Evolutionary conservation across 2,113 vertebrate genomes (phyloP).

Genomic region (Oncorhynchus tshawytscha): DNA sequence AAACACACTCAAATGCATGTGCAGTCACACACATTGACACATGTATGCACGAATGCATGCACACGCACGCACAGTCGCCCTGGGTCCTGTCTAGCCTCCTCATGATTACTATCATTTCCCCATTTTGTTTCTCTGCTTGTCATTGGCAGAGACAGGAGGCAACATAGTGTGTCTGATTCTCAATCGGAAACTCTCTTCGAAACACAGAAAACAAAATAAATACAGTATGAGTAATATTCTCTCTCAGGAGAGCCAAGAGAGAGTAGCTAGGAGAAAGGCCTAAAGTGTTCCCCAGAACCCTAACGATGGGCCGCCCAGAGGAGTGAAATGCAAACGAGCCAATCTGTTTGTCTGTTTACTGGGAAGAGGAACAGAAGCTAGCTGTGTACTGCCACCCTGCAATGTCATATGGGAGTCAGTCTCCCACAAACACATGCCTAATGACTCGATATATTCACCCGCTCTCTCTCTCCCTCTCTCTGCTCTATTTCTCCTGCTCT

Average conservation of each 20-base stretch:
- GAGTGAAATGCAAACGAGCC: conserved; percentile 91
- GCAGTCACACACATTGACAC: background rate
- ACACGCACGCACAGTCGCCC: background rate
- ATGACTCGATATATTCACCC: conserved; percentile 95
- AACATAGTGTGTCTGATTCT: background rate
- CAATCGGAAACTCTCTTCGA: background rate
- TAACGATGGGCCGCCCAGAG: conserved; percentile 76
- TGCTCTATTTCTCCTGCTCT: conserved; percentile 3
- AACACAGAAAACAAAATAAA: conserved; percentile 15
- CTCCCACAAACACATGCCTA: conserved; percentile 96
- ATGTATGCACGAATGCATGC: background rate
- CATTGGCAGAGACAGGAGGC: background rate
- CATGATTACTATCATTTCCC: background rate
- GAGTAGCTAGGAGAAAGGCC: conserved; percentile 21
- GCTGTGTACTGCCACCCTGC: conserved; percentile 63
- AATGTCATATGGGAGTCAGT: conserved; percentile 93
- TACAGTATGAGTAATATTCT: conserved; percentile 24
- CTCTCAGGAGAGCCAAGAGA: conserved; percentile 24
- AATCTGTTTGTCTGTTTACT: conserved; percentile 98
- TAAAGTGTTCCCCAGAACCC: conserved; percentile 38
- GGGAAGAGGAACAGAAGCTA: conserved; percentile 89
- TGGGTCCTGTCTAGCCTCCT: no score
- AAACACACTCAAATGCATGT: no score
- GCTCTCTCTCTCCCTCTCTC: conserved; percentile 68
- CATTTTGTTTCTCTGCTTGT: background rate